Conservation (phyloP, 2,113 vertebrate species). For the Ictalurus punctatus region DNA sequence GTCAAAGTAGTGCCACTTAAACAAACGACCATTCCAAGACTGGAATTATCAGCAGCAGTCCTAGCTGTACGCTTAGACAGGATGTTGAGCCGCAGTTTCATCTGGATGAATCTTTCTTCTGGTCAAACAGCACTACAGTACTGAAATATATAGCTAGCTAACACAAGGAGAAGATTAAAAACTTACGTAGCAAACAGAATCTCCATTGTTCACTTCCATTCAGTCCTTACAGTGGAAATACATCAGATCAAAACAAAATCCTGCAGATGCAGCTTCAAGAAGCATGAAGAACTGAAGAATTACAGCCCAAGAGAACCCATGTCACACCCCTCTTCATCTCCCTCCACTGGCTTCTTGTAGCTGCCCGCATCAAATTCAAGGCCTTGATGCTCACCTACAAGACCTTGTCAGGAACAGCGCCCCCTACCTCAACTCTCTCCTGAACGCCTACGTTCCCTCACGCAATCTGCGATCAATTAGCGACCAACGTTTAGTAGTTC, state of each 20-base stretch:
- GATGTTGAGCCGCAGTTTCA: background rate
- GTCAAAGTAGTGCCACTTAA: slow-evolving; percentile 20
- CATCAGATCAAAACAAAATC: background rate
- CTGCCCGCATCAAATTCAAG: too few relatives aligned
- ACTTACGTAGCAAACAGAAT: slow-evolving; percentile 19
- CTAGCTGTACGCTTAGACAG: background rate
- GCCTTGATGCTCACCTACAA: too few relatives aligned
- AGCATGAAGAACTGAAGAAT: background rate
- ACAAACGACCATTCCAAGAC: background rate
- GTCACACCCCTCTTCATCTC: too few relatives aligned
- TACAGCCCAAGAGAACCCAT: too few relatives aligned
- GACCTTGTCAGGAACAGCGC: too few relatives aligned
- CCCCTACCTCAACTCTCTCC: too few relatives aligned
- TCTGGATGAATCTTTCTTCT: background rate
- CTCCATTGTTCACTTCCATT: too few relatives aligned
- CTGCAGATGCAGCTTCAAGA: slow-evolving; percentile 4
- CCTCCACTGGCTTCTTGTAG: too few relatives aligned
- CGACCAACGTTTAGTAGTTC: too few relatives aligned
- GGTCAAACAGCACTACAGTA: slow-evolving; percentile 10
- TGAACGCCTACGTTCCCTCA: too few relatives aligned
- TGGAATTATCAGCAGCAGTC: background rate
- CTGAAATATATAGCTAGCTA: slow-evolving; percentile 22
- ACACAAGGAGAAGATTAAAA: background rate
- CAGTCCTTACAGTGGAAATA: too few relatives aligned
- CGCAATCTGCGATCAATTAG: too few relatives aligned